A percentile compares a stretch with the other conserved stretches of the same genome.
These are phyloP conservation scores for Gymnorhina tibicen DNA, from an alignment of 2,113 vertebrate species.

Conservation along the genomic window DNA sequence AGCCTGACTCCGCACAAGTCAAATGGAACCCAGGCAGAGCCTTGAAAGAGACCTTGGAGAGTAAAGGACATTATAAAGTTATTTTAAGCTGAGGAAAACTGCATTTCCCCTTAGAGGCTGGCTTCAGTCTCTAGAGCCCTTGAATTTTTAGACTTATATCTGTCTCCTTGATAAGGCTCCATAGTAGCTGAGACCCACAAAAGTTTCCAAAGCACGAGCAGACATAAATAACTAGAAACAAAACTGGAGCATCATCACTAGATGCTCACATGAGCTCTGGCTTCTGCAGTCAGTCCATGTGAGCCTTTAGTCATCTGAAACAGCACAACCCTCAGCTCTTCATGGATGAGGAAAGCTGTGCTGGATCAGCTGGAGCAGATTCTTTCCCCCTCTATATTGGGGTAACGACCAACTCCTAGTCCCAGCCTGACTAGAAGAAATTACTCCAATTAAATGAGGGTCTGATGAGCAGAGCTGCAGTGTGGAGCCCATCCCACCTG, in stretches of 20 bases:
- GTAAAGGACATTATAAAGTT: constrained; percentile 25
- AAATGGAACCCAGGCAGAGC: background rate
- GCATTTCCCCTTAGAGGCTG: background rate
- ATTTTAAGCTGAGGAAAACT: constrained; percentile 45
- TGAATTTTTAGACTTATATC: background rate
- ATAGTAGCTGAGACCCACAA: background rate
- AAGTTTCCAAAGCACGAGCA: background rate
- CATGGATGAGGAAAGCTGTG: background rate
- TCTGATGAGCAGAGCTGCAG: background rate
- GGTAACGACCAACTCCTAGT: background rate
- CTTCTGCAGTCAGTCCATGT: background rate
- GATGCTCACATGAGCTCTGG: background rate
- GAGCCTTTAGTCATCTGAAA: constrained; percentile 10
- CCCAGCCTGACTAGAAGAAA: background rate
- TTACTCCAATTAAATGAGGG: background rate
- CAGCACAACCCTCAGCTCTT: background rate
- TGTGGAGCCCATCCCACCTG: background rate
- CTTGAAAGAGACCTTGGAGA: constrained; percentile 35
- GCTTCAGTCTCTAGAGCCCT: background rate
- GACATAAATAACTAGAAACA: constrained; percentile 31
- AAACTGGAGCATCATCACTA: background rate
- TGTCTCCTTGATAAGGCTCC: background rate
- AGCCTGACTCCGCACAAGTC: background rate
- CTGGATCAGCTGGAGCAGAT: background rate
- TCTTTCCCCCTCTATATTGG: background rate